Evolutionary conservation across 2,888 invertebrate species (phyloP).

Genomic region (Lepidochitona cinerea): DNA sequence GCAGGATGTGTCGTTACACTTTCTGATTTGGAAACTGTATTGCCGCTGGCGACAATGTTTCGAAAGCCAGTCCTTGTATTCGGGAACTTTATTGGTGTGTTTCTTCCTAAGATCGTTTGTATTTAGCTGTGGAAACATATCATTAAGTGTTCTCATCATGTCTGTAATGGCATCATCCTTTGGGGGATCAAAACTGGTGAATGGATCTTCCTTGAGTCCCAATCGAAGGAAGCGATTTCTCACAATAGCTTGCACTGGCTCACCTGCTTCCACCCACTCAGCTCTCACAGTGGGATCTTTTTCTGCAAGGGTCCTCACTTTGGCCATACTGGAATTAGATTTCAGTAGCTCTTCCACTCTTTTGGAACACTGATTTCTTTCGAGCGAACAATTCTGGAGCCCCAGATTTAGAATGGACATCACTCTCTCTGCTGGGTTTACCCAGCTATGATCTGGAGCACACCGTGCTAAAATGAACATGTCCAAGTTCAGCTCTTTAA

Average conservation of each 20-base stretch:
- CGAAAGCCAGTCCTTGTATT: conserved; percentile 21
- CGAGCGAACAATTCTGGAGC: conserved; percentile 10
- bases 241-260: conserved; percentile 12
- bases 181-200: conserved; percentile 11
- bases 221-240: conserved; percentile 20
- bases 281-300: conserved; percentile 15
- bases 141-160: conserved; percentile 11
- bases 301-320: conserved; percentile 1
- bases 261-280: conserved; percentile 10
- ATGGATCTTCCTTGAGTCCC: conserved; percentile 21
- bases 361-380: neutral
- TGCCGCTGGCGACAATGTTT: conserved; percentile 23
- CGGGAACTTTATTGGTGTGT: conserved; percentile 11
- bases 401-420: conserved; percentile 24
- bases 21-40: conserved; percentile 28
- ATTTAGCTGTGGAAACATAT: conserved; percentile 19
- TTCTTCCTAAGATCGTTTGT: neutral
- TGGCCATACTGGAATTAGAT: conserved; percentile 12
- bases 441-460: conserved; percentile 33
- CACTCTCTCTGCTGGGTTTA: conserved; percentile 31
- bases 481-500: conserved; percentile 27
- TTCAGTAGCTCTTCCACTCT: conserved; percentile 7
- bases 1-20: conserved; percentile 25
- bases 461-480: conserved; percentile 28
- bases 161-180: conserved; percentile 18